phyloP scores from a whole-genome alignment of 37 sponge, comb jelly and placozoan species.

The Beroe ovata region DNA sequence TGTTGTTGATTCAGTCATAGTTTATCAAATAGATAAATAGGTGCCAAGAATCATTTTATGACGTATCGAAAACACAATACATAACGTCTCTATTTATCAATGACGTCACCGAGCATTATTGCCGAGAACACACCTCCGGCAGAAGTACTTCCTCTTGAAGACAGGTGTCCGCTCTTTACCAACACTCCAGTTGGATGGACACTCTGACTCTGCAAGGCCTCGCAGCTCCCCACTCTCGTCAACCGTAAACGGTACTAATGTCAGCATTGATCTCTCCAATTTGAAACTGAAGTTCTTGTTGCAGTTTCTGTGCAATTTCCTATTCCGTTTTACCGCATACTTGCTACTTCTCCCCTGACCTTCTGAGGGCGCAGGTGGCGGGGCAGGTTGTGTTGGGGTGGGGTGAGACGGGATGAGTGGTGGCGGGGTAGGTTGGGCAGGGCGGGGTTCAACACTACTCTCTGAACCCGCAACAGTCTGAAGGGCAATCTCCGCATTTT shows the following conservation, averaged over 20 bases:
- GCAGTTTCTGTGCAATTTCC: not conserved
- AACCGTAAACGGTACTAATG: not conserved
- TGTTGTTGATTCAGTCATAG: too few relatives aligned
- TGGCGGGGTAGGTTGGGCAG: not conserved
- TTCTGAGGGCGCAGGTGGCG: not conserved
- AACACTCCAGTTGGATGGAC: not conserved
- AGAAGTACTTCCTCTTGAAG: conserved; percentile 6
- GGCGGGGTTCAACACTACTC: not conserved
- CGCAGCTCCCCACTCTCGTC: conserved; percentile 2
- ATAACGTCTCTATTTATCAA: not conserved
- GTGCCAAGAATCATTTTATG: too few relatives aligned
- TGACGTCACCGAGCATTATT: not conserved
- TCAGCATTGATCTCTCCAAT: not conserved
- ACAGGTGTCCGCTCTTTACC: not conserved
- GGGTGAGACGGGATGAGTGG: not conserved
- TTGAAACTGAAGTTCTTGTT: conserved; percentile 1
- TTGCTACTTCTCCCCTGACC: too few relatives aligned
- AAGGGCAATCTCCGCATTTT: too few relatives aligned
- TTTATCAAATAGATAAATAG: too few relatives aligned
- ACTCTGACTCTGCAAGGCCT: not conserved
- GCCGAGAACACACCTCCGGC: not conserved
- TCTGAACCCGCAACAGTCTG: too few relatives aligned
- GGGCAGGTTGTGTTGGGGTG: not conserved
- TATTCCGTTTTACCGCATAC: not conserved
- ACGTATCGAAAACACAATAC: too few relatives aligned